Evolutionary conservation across 2,888 invertebrate species (phyloP).

Genomic region (Rhamphomyia laevipes): DNA sequence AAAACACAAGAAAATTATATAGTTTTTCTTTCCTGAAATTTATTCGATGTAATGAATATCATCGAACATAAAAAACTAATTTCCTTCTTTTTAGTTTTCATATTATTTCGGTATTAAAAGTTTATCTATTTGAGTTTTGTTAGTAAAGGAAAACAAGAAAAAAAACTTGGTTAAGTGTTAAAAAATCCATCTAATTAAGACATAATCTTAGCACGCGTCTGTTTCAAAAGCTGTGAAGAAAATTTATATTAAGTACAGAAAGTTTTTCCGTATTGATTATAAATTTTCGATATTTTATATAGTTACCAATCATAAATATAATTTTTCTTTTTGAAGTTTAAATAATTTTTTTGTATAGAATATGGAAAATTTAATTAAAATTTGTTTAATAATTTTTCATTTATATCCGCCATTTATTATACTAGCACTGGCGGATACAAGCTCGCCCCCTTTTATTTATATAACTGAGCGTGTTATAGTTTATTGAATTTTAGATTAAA

Average conservation of each 20-base stretch:
- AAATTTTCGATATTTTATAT: neutral
- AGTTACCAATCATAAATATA: neutral
- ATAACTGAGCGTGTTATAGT: too few species aligned
- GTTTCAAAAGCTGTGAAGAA: neutral
- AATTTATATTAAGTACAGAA: neutral
- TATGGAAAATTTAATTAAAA: neutral
- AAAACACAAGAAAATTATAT: too few species aligned
- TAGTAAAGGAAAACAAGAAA: neutral
- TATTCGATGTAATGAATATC: too few species aligned
- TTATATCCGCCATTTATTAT: too few species aligned
- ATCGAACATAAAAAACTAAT: neutral
- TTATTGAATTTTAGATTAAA: too few species aligned
- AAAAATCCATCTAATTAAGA: slow-evolving; percentile 1
- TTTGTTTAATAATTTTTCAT: neutral
- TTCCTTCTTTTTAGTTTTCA: neutral
- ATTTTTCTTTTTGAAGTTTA: too few species aligned
- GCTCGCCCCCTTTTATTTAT: too few species aligned
- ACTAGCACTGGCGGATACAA: too few species aligned
- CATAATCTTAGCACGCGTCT: neutral
- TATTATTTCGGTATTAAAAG: neutral
- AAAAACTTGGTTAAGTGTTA: neutral
- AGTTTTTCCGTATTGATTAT: neutral
- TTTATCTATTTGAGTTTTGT: neutral
- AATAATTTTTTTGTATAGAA: too few species aligned
- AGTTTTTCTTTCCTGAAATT: too few species aligned